A percentile compares a stretch with the other conserved stretches of the same genome.
Conservation (phyloP, 1,140 invertebrate species). For the Frieseomelitta varia region DNA sequence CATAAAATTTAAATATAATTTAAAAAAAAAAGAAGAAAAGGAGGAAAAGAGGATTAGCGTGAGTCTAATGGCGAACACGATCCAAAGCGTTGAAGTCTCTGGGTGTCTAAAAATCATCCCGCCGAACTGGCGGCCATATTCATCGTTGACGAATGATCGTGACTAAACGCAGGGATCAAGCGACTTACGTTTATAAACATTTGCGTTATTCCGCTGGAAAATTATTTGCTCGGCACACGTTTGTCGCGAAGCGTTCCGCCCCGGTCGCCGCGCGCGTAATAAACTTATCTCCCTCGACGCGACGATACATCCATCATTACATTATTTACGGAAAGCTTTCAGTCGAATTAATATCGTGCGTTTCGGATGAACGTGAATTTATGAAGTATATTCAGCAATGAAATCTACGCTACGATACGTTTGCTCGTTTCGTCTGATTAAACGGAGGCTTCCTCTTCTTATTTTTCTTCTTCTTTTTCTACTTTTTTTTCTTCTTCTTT, state of each 20-base stretch:
- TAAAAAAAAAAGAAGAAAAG: no score
- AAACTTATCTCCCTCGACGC: conserved; percentile 25
- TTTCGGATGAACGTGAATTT: conserved; percentile 35
- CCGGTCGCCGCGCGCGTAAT: not conserved
- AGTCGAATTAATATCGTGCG: conserved; percentile 26
- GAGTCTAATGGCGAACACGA: not conserved
- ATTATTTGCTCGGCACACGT: conserved; percentile 17
- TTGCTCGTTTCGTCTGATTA: conserved; percentile 3
- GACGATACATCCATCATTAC: conserved; percentile 28
- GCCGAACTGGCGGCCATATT: not conserved
- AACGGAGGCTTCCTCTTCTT: not conserved
- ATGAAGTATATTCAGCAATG: conserved; percentile 31
- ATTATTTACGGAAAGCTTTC: conserved; percentile 27
- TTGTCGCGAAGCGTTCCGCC: not conserved
- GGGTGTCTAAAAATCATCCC: conserved; percentile 38
- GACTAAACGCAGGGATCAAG: not conserved
- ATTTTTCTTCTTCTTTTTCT: not conserved
- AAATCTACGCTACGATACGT: not conserved
- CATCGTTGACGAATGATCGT: conserved; percentile 7
- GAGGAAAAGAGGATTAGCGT: no score
- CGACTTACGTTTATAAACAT: conserved; percentile 20
- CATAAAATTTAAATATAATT: no score
- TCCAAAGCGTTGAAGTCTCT: conserved; percentile 34
- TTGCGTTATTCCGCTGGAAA: conserved; percentile 9
- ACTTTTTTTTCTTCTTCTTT: not conserved